Percentiles rank a stretch among this genome's conserved stretches.
phyloP scores from a whole-genome alignment of 2,113 vertebrate genomes.

The Podarcis cretensis region DNA sequence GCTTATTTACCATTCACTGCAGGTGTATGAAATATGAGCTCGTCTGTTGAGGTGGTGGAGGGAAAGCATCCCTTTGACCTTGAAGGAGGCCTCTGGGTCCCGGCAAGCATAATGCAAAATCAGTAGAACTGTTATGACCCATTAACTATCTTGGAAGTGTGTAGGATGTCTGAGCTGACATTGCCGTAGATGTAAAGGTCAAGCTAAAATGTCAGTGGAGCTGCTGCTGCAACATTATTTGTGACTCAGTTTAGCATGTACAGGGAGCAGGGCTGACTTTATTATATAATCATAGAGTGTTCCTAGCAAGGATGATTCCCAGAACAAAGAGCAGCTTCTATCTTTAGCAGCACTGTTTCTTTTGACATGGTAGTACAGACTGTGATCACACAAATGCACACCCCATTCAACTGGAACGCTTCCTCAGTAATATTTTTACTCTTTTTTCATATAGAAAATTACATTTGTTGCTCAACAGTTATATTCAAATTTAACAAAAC shows the following conservation, averaged over 20 bases:
- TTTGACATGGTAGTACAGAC: neutral
- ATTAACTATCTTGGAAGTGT: slow-evolving; percentile 12
- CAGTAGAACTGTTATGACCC: slow-evolving; percentile 31
- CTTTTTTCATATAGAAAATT: too few relatives aligned
- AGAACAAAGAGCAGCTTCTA: neutral
- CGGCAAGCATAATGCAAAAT: slow-evolving; percentile 39
- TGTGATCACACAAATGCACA: neutral
- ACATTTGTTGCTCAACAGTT: too few relatives aligned
- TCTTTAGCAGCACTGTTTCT: neutral
- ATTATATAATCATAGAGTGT: slow-evolving; percentile 18
- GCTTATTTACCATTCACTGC: neutral
- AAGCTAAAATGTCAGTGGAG: slow-evolving; percentile 56
- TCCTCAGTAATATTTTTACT: too few relatives aligned
- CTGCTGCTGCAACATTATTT: slow-evolving; percentile 57
- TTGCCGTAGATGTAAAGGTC: slow-evolving; percentile 50
- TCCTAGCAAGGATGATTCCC: neutral
- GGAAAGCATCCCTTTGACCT: slow-evolving; percentile 40
- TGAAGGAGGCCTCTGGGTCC: slow-evolving; percentile 43
- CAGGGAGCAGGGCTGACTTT: slow-evolving; percentile 35
- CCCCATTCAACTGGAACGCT: too few relatives aligned
- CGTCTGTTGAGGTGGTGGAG: neutral
- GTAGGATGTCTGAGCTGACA: slow-evolving; percentile 32
- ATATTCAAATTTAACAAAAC: neutral
- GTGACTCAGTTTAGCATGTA: slow-evolving; percentile 13
- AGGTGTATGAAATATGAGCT: neutral